These are phyloP conservation scores for Argyresthia albistria DNA, from an alignment of 2,888 invertebrate genomes.

Conservation along the genomic window DNA sequence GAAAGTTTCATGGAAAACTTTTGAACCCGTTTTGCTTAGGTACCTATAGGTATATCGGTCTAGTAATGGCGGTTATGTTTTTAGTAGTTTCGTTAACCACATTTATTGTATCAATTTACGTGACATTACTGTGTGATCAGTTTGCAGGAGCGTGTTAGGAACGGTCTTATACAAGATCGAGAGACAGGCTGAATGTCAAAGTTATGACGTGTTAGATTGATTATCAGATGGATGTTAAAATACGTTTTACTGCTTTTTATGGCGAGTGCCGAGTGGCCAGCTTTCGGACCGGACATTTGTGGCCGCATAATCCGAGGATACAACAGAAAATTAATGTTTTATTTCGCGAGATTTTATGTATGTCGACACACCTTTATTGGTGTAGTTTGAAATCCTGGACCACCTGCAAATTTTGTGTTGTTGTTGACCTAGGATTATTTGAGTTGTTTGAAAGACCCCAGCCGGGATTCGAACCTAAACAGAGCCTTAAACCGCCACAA, in stretches of 20 bases:
- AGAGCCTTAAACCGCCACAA: too few species aligned
- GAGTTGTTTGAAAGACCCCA: too few species aligned
- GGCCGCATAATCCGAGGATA: slow-evolving; percentile 15
- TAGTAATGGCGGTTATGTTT: too few species aligned
- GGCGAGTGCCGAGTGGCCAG: slow-evolving; percentile 24
- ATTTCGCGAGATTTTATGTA: not conserved
- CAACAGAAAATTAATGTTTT: not conserved
- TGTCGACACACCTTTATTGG: not conserved
- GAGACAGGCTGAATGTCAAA: slow-evolving; percentile 64
- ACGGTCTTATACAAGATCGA: not conserved
- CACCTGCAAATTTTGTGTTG: not conserved
- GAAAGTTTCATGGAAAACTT: too few species aligned
- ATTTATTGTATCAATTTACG: too few species aligned
- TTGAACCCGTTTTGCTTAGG: too few species aligned
- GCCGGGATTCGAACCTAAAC: too few species aligned
- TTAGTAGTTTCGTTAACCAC: too few species aligned
- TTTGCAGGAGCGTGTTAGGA: not conserved
- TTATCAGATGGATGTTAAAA: slow-evolving; percentile 74
- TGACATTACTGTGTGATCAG: too few species aligned
- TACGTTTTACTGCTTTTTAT: slow-evolving; percentile 69
- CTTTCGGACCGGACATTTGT: slow-evolving; percentile 51
- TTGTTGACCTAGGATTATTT: too few species aligned
- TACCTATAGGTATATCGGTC: too few species aligned
- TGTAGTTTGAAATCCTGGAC: not conserved
- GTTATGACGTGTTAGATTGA: slow-evolving; percentile 74